Conservation (phyloP, 2,888 invertebrate genomes). For the Hartigia nigra region DNA sequence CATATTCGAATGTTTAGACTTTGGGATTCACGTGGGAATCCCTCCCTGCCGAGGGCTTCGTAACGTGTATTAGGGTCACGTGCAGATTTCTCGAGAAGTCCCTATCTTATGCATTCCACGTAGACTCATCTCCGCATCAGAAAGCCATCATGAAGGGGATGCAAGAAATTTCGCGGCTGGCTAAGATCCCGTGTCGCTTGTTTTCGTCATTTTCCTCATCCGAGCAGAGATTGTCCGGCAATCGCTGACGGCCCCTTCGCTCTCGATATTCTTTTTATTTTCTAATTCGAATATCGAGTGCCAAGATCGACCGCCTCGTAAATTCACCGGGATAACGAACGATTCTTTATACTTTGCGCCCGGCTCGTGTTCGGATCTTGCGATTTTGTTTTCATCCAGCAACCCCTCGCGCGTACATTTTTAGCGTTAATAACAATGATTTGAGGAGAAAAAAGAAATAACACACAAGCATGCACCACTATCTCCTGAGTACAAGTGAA, state of each 20-base stretch:
- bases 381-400: background rate
- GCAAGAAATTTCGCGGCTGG: slow-evolving; percentile 40
- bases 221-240: background rate
- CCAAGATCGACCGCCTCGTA: background rate
- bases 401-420: background rate
- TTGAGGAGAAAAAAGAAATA: background rate
- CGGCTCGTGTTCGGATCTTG: background rate
- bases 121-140: slow-evolving; percentile 60
- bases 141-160: slow-evolving; percentile 57
- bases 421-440: background rate
- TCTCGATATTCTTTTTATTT: background rate
- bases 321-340: background rate
- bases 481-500: background rate
- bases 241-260: background rate
- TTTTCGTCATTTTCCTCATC: background rate
- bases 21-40: slow-evolving; percentile 48
- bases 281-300: background rate
- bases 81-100: slow-evolving; percentile 51
- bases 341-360: background rate
- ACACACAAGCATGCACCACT: background rate
- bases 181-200: background rate
- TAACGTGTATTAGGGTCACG: slow-evolving; percentile 57
- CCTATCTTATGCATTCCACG: slow-evolving; percentile 58
- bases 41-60: slow-evolving; percentile 14
- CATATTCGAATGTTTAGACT: slow-evolving; percentile 43